Evolutionary conservation across 1,140 invertebrate genomes (phyloP).

Genomic region (Drosophila tristis): DNA sequence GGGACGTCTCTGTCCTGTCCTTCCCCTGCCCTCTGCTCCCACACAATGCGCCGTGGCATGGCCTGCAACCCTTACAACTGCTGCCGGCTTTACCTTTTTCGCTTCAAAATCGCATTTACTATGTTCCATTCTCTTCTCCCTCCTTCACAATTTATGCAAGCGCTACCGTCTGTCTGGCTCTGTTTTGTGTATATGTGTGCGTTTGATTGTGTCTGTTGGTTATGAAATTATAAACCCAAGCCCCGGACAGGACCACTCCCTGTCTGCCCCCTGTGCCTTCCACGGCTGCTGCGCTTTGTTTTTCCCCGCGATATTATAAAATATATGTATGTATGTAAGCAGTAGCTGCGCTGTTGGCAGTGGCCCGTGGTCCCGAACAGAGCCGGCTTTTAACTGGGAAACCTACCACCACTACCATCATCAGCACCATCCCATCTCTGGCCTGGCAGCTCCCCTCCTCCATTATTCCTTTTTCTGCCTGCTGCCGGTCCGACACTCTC

Average conservation of each 20-base stretch:
- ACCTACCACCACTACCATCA: constrained; percentile 45
- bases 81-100: constrained; percentile 55
- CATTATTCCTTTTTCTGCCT: constrained; percentile 2
- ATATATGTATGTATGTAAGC: constrained; percentile 26
- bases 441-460: constrained; percentile 12
- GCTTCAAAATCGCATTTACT: constrained; percentile 59
- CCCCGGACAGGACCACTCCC: constrained; percentile 49
- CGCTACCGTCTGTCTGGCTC: constrained; percentile 13
- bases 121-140: constrained; percentile 47
- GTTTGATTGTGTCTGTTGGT: constrained; percentile 46
- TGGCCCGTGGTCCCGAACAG: background rate
- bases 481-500: constrained; percentile 26
- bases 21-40: constrained; percentile 14
- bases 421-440: constrained; percentile 43
- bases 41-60: constrained; percentile 14
- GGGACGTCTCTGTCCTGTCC: constrained; percentile 27
- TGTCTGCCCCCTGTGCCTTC: constrained; percentile 26
- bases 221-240: constrained; percentile 73
- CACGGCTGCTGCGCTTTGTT: constrained; percentile 52
- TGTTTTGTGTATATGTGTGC: constrained; percentile 24
- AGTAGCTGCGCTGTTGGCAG: background rate
- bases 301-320: constrained; percentile 63
- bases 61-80: constrained; percentile 55
- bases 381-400: constrained; percentile 62
- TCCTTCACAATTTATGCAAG: constrained; percentile 54